These are phyloP conservation scores for Rhopalosiphum padi DNA, from an alignment of 1,140 invertebrate species.

Conservation along the genomic window DNA sequence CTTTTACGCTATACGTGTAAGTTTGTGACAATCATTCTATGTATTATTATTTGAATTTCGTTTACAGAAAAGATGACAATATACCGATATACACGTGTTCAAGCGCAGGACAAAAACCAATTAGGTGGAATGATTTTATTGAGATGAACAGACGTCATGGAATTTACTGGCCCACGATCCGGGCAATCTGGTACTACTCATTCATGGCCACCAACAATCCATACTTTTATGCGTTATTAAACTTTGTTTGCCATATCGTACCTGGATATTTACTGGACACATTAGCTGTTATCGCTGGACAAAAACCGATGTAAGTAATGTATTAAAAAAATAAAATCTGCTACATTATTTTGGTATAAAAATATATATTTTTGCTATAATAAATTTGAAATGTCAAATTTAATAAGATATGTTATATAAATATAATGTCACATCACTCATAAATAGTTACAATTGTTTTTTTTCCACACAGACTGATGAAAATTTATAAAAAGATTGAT, in stretches of 20 bases:
- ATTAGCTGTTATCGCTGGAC: constrained; percentile 62
- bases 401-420: not conserved
- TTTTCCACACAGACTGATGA: constrained; percentile 69
- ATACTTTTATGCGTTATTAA: constrained; percentile 65
- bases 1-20: not conserved
- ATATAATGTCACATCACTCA: not conserved
- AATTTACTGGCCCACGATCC: constrained; percentile 63
- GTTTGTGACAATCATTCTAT: not conserved
- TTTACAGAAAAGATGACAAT: not conserved
- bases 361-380: too few species aligned
- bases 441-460: not conserved
- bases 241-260: constrained; percentile 64
- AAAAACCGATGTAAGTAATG: constrained; percentile 64
- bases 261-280: constrained; percentile 64
- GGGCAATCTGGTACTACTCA: constrained; percentile 68
- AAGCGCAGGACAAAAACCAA: constrained; percentile 71
- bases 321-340: not conserved
- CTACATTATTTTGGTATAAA: not conserved
- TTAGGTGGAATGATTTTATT: constrained; percentile 72
- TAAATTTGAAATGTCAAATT: not conserved
- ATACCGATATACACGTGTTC: constrained; percentile 75
- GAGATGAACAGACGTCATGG: constrained; percentile 56
- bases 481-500: constrained; percentile 77
- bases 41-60: not conserved
- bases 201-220: constrained; percentile 65